Conservation (phyloP, 2,113 vertebrate species). For the Chionis minor region DNA sequence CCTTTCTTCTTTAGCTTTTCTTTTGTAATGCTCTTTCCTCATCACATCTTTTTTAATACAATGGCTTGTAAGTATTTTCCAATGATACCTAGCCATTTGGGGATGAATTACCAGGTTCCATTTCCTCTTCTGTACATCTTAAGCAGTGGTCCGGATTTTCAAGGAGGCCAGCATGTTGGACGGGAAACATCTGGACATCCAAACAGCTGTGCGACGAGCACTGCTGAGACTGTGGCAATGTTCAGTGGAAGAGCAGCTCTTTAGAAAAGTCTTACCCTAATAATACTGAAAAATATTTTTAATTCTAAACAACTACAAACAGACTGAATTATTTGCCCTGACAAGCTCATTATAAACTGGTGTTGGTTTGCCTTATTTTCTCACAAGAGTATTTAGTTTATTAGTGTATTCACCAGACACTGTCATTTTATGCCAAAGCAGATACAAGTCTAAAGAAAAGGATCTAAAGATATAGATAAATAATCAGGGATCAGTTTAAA, state of each 20-base stretch:
- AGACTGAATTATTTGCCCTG: neutral
- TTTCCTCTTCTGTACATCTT: neutral
- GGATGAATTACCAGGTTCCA: neutral
- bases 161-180: neutral
- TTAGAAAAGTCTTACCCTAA: neutral
- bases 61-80: neutral
- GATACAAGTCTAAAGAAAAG: neutral
- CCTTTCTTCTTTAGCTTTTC: neutral
- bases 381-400: neutral
- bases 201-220: neutral
- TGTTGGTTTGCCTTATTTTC: neutral
- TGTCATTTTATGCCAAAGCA: slow-evolving; percentile 45
- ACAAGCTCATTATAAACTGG: neutral
- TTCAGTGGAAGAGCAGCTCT: neutral
- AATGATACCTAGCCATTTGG: neutral
- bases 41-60: neutral
- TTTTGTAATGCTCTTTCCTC: neutral
- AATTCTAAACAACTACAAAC: neutral
- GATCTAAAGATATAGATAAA: neutral
- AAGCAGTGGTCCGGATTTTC: neutral
- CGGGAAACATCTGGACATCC: neutral
- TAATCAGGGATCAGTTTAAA: slow-evolving; percentile 40
- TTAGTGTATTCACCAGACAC: neutral
- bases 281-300: neutral
- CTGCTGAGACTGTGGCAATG: neutral